Base-by-base conservation (phyloP, 2,797 vertebrate species). In the Gobionotothen gibberifrons region DNA sequence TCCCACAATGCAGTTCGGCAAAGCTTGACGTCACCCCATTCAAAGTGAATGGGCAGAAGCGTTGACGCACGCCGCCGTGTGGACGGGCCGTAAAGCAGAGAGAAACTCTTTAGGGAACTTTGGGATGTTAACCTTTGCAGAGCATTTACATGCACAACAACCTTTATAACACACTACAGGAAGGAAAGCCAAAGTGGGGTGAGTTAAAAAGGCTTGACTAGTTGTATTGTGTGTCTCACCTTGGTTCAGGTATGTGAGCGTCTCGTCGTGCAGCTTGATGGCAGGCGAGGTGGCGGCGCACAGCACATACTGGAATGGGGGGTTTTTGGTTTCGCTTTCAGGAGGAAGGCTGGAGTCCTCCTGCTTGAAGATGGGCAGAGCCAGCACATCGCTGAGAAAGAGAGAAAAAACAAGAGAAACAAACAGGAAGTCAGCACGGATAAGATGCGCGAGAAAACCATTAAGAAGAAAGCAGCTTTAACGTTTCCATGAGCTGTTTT, bases 191-290 rank as follows among this genome's bases (percentile, higher is more conserved):
- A 26, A 26, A 26, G 26, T 26, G 26, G 26, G 26, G 4, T 26
- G 10, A 62, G 26, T 46, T 14, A 49, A 48, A 64, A 19, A 3
- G 12, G 26, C 17, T n/a, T 0, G 10, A 56, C 48, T 60, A 32
- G 32, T 32, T 8, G 26, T 9, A 29, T 15, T 11, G 7, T 51
- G 15, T 2, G 39, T 21, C 78, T 80, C 81, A 98, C 98, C 97
- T 97, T 99, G 98, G 92, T 99, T 99, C 89, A 99, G 94, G 93
- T 99, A 99, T 26, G 98, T 99, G 85, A 99, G 97, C 1, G 97
- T 98, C 94, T 99, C 98, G 59, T 99, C 98, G 0, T 98, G 96
- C 76, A 99, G 88, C 84, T 98, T 99, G 66, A 99, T 94, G 49
- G 98, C 98, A 8, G 98, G 98, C 2, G 98, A 99, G 2, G 98